Conservation (phyloP, 2,113 vertebrate species). For the Felis catus region F.catus_Fca126_mat1.0 CM031414.1:133759001-133759500, state of each 20-base stretch:
- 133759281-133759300: background rate
- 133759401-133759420: background rate
- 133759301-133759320: background rate
- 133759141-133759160: background rate
- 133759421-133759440: background rate
- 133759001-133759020: background rate
- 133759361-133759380: rapidly evolving
- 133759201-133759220: background rate
- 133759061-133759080: background rate
- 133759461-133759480: background rate
- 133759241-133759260: background rate
- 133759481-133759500: background rate
- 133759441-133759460: background rate
- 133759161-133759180: background rate
- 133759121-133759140: background rate
- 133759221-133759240: background rate
- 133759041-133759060: background rate
- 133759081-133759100: background rate
- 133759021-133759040: background rate
- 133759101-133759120: background rate
- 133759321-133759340: background rate
- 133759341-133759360: background rate
- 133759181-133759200: background rate
- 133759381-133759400: too few relatives aligned
- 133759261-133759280: background rate